A percentile compares a stretch with the other conserved stretches of the same genome.
Conservation (phyloP, 2,888 invertebrate species). For the Aphodius granarius region DNA sequence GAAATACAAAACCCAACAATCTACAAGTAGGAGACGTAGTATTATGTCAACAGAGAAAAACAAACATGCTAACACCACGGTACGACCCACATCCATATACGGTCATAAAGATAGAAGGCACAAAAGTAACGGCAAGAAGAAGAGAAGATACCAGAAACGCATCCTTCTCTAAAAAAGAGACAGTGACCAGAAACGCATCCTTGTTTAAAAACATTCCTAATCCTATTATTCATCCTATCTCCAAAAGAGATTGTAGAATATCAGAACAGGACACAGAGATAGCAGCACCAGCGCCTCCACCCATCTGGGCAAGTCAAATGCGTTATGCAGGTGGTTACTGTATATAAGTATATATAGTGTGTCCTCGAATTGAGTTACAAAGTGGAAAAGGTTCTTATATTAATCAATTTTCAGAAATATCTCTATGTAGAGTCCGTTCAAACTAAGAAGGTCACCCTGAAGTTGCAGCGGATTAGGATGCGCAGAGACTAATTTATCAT, state of each 20-base stretch:
- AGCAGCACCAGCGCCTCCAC: background rate
- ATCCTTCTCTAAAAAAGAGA: background rate
- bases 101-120: background rate
- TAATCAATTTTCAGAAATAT: too few relatives aligned
- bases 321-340: too few relatives aligned
- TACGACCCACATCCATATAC: background rate
- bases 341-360: too few relatives aligned
- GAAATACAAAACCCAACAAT: background rate
- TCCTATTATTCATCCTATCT: background rate
- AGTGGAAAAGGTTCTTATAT: too few relatives aligned
- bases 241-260: background rate
- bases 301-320: too few relatives aligned
- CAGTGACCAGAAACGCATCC: background rate
- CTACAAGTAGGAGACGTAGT: background rate
- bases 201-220: background rate
- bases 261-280: background rate
- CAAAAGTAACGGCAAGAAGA: background rate
- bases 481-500: too few relatives aligned
- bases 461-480: too few relatives aligned
- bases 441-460: too few relatives aligned
- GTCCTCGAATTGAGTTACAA: too few relatives aligned
- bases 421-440: too few relatives aligned
- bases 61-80: background rate
- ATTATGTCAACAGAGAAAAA: background rate
- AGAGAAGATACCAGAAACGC: background rate